These are phyloP conservation scores for Rhodophaea formosa DNA, from an alignment of 2,888 invertebrate species.

Conservation along the genomic window DNA sequence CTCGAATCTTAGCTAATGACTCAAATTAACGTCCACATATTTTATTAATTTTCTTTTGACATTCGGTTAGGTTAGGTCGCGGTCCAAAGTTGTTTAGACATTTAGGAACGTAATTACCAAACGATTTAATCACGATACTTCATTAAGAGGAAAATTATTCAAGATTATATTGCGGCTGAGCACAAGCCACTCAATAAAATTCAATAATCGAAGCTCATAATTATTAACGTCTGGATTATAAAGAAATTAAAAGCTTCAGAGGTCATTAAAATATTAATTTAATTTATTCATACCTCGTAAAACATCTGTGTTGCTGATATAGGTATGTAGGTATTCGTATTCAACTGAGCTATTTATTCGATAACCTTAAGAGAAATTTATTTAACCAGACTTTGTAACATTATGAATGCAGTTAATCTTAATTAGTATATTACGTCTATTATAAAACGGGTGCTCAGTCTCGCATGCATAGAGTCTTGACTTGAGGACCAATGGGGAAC, in stretches of 20 bases:
- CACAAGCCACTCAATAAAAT: constrained; percentile 11
- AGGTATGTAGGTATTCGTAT: too few relatives aligned
- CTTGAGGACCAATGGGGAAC: too few relatives aligned
- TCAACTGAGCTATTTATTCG: neutral
- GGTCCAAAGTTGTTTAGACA: constrained; percentile 61
- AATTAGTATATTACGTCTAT: too few relatives aligned
- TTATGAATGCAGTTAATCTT: too few relatives aligned
- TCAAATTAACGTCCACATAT: constrained; percentile 75
- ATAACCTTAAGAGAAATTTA: neutral
- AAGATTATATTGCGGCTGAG: neutral
- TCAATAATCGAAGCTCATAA: neutral
- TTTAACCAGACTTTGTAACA: too few relatives aligned
- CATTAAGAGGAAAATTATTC: constrained; percentile 7
- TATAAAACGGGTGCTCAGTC: too few relatives aligned
- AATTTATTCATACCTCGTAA: constrained; percentile 1
- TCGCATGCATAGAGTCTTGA: too few relatives aligned
- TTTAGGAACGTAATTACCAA: constrained; percentile 18
- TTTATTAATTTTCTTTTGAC: constrained; percentile 65
- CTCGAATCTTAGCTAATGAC: constrained; percentile 71
- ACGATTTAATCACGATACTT: constrained; percentile 13
- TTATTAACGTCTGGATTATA: constrained; percentile 2
- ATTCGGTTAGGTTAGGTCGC: constrained; percentile 53
- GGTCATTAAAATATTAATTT: neutral
- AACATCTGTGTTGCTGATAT: neutral
- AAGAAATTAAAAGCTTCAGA: neutral